These are phyloP conservation scores for Linurgus olivaceus DNA, from an alignment of 2,797 vertebrate genomes.

Conservation along the genomic window DNA sequence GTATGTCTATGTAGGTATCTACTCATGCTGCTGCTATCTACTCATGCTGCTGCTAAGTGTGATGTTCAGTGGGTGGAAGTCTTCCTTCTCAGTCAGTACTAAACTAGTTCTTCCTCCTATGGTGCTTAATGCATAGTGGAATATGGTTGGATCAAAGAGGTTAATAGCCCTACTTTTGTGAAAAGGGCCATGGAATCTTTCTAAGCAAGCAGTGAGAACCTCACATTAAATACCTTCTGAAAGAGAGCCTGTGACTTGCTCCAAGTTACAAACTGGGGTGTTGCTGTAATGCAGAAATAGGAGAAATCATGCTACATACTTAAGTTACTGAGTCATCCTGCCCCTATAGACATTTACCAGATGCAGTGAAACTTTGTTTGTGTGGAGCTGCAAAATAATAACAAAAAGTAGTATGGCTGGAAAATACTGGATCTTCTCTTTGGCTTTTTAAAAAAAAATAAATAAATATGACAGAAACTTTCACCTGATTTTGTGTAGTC, in stretches of 20 bases:
- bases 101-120: neutral
- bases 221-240: neutral
- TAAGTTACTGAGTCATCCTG: neutral
- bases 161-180: conserved; percentile 47
- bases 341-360: neutral
- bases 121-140: neutral
- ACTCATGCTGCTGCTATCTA: neutral
- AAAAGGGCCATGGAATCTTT: conserved; percentile 13
- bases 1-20: neutral
- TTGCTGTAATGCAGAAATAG: neutral
- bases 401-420: neutral
- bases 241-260: neutral
- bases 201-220: neutral
- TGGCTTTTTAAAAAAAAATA: neutral
- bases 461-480: neutral
- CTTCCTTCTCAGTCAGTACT: neutral
- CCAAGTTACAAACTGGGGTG: neutral
- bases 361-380: neutral
- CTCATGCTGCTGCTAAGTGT: neutral
- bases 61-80: neutral
- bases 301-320: neutral
- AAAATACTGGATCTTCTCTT: neutral
- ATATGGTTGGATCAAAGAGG: conserved; percentile 21
- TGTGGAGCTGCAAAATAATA: neutral
- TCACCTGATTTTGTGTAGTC: neutral